Evolutionary conservation across 2,113 vertebrate species (phyloP), one percentile per base, ranked within the genome.

Genomic region (Rhinopomastus cyanomelas): DNA sequence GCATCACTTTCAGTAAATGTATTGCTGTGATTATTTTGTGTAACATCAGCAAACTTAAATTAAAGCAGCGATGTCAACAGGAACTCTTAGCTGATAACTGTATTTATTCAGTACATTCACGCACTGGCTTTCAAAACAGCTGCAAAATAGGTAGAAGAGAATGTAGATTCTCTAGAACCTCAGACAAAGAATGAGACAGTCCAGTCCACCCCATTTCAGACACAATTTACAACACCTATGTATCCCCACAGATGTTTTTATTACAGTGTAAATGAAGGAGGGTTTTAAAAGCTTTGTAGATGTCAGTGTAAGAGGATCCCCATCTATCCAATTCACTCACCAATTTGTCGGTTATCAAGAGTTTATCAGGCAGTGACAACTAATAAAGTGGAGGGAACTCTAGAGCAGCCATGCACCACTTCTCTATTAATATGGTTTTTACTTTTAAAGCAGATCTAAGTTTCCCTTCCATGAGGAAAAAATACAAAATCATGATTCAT

Each of bases 11-110:
- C 73, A 64, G 59, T 48, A 76, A 94, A 94, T 85, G 55, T 60
- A 95, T 87, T 73, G 85, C 79, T 65, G 74, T 75, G 89, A 80
- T 81, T 95, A 83, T 94, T 95, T 82, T 69, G n/a, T 77, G 5
- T 23, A 88, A 81, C 87, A 66, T 87, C 65, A 76, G 64, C 51
- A 59, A 85, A 53, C 81, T 87, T 75, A 91, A 92, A 79, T 81
- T 81, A 89, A 92, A 85, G 87, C 78, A 56, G 90, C 85, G 90
- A 81, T 75, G 73, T 90, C 82, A 96, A 65, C 83, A 95, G 88
- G 73, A 87, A 29, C 59, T 89, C 34, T 93, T 44, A 76, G 48
- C 75, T 84, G 67, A 88, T 57, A 87, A 60, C 30, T 88, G 60
- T 46, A 69, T 55, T 94, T 91, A 81, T 78, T 89, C 65, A 74